Base-by-base conservation (phyloP, 2,888 invertebrate species). In the Leptinotarsa rubiginosa region DNA sequence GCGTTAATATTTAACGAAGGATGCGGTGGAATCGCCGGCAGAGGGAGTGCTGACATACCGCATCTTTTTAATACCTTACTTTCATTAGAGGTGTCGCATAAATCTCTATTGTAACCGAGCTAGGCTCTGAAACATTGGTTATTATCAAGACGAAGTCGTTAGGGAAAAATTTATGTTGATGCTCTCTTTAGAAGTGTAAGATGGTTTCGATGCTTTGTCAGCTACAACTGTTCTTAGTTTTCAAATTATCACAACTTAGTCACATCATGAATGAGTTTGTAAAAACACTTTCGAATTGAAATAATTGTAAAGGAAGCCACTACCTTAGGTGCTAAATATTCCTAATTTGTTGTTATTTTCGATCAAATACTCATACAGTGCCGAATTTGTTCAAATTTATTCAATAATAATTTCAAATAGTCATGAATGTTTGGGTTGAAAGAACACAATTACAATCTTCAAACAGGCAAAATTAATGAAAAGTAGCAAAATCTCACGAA, bases 1-100 rank as follows among this genome's bases (percentile, higher is more conserved):
- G 85, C 84, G 84, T 86, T 85, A 86, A 86, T 86, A 86, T 86
- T 86, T 86, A 86, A 86, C 86, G 82, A 83, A 79, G 82, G 81
- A 79, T 79, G 81, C 82, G 82, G 83, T 83, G 82, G 83, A 83
- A 83, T 80, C 78, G 77, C 78, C 79, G 78, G 72, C 74, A 69
- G 80, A 78, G 80, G 80, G 82, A 79, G 82, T 79, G 83, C 83
- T 84, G 83, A 84, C 84, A 82, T 83, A 80, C 82, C 80, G 82
- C 84, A 83, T 85, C 87, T 86, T 87, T 87, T 87, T 87, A 87
- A 87, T 86, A 85, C 85, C 84, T 81, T 83, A 84, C 86, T 87
- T 87, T 88, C 87, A 87, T 87, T 88, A 87, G 84, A 84, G 85
- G 84, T 81, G 80, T 81, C 81, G 81, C 84, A 87, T 87, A 87